These are phyloP conservation scores for Mechanitis mazaeus DNA, from an alignment of 2,888 invertebrate species.

Conservation along the genomic window DNA sequence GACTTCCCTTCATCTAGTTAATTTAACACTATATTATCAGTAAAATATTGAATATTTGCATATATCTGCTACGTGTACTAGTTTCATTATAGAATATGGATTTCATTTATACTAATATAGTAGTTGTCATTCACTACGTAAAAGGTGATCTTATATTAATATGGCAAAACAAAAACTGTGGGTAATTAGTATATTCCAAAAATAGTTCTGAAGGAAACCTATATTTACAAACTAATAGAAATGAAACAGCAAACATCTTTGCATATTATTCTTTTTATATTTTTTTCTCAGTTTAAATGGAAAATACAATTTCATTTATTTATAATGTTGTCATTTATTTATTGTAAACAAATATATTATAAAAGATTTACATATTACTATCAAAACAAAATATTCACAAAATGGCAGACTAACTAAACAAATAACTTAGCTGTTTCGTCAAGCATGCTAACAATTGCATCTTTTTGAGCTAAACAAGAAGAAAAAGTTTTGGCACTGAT, in stretches of 20 bases:
- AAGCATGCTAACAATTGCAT: slow-evolving; percentile 76
- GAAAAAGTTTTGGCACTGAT: slow-evolving; percentile 76
- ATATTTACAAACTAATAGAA: slow-evolving; percentile 30
- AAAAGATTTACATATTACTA: slow-evolving; percentile 78
- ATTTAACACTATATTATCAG: no score
- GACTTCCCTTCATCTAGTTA: no score
- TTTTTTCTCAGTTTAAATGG: slow-evolving; percentile 77
- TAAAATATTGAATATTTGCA: no score
- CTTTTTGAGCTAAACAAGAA: slow-evolving; percentile 75
- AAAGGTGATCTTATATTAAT: no score
- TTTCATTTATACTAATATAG: no score
- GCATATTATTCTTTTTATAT: slow-evolving; percentile 77
- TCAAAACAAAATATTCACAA: slow-evolving; percentile 78
- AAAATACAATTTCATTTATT: slow-evolving; percentile 77
- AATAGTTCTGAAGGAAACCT: background rate
- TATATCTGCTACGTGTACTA: no score
- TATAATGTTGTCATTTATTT: slow-evolving; percentile 77
- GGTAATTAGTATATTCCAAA: no score
- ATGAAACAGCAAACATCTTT: slow-evolving; percentile 71
- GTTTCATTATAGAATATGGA: no score
- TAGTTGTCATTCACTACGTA: no score
- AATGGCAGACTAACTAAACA: slow-evolving; percentile 77
- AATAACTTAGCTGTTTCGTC: slow-evolving; percentile 71
- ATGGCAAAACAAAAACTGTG: no score
- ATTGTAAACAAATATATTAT: slow-evolving; percentile 78